phyloP scores from a whole-genome alignment of 2,888 invertebrate species.

The Rotaria socialis region DNA sequence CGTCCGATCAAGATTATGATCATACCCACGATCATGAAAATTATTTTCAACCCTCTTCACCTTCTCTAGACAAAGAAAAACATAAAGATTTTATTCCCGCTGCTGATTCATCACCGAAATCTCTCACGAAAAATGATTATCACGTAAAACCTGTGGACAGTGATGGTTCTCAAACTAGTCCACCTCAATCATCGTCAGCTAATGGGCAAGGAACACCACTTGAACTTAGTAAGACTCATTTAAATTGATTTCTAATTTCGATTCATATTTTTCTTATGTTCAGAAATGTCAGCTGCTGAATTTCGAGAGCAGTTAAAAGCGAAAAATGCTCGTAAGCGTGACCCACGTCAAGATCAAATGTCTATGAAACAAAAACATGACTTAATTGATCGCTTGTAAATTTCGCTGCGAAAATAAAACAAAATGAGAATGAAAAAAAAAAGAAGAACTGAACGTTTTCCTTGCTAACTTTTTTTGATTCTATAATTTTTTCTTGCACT shows the following conservation, averaged over 20 bases:
- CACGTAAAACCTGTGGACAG: neutral
- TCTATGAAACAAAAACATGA: slow-evolving; percentile 25
- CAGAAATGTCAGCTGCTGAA: slow-evolving; percentile 1
- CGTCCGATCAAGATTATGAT: neutral
- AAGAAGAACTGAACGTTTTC: neutral
- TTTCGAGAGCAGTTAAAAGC: slow-evolving; percentile 17
- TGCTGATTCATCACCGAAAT: neutral
- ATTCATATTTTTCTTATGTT: too few species aligned
- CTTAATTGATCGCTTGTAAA: slow-evolving; percentile 8
- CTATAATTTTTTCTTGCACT: neutral
- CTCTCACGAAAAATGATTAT: neutral
- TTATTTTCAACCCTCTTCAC: neutral
- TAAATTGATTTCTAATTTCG: too few species aligned
- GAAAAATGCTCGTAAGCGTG: neutral
- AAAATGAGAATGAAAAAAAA: neutral
- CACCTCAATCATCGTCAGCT: neutral
- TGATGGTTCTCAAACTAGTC: neutral
- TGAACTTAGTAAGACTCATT: neutral
- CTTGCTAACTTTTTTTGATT: neutral
- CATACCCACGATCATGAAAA: neutral
- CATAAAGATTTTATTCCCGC: neutral
- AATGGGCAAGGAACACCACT: neutral
- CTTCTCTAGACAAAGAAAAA: neutral
- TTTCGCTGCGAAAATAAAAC: neutral
- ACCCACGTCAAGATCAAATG: neutral